Percentiles rank a stretch among this genome's conserved stretches.
These are phyloP conservation scores for Pollenia labialis DNA, from an alignment of 2,888 invertebrate genomes.

Conservation along the genomic window DNA sequence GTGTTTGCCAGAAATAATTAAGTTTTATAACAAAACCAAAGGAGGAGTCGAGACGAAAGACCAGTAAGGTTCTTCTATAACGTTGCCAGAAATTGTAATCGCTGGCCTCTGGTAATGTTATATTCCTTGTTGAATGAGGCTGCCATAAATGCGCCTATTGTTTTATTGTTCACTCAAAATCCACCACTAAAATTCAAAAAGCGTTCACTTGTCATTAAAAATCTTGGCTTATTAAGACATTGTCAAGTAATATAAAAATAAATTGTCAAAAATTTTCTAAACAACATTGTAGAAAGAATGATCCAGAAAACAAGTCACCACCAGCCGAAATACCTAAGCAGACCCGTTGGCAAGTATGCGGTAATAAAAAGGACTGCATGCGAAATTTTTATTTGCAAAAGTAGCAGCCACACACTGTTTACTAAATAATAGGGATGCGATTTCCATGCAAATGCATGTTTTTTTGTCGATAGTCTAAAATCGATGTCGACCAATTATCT, in stretches of 20 bases:
- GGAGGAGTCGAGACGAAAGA: constrained; percentile 22
- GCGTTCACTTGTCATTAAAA: too few species aligned
- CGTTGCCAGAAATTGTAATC: not conserved
- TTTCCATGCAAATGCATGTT: too few species aligned
- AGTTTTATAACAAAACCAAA: constrained; percentile 32
- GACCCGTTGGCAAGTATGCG: constrained; percentile 40
- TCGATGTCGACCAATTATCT: too few species aligned
- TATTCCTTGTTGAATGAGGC: too few species aligned
- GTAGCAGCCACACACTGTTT: not conserved
- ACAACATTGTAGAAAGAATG: constrained; percentile 36
- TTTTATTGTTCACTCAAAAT: too few species aligned
- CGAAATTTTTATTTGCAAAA: constrained; percentile 40
- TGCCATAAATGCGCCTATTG: too few species aligned
- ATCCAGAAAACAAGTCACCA: constrained; percentile 21
- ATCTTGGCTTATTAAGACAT: not conserved
- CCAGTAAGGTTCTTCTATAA: constrained; percentile 30
- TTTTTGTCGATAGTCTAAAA: too few species aligned
- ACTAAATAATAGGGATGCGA: not conserved
- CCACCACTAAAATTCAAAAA: too few species aligned
- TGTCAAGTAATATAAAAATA: constrained; percentile 49
- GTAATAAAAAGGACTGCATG: constrained; percentile 32
- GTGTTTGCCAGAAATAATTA: constrained; percentile 41
- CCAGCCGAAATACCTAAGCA: constrained; percentile 38
- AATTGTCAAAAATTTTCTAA: constrained; percentile 37
- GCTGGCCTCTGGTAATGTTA: too few species aligned